A percentile compares a stretch with the other conserved stretches of the same genome.
Evolutionary conservation across 2,797 vertebrate genomes (phyloP).

Genomic region (Sciaenops ocellatus): DNA sequence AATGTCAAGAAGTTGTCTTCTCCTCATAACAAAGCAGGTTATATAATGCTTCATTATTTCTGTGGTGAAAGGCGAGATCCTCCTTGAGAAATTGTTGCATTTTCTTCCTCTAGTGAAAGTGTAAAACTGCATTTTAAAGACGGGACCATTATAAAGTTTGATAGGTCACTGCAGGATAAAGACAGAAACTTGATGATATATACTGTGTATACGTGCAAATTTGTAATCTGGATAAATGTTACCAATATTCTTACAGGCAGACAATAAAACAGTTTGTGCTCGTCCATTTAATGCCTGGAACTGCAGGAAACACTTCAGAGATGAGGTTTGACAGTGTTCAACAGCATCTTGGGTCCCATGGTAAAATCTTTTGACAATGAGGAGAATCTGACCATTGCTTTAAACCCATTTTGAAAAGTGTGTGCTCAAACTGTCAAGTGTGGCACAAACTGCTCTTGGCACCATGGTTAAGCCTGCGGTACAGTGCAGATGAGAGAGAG

Average conservation of each 20-base stretch:
- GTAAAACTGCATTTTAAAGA: background rate
- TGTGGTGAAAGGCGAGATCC: background rate
- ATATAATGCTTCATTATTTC: slow-evolving; percentile 35
- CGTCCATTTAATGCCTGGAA: slow-evolving; percentile 17
- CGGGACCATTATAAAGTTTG: background rate
- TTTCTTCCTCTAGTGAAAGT: background rate
- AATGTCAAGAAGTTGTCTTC: slow-evolving; percentile 19
- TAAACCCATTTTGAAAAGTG: slow-evolving; percentile 64
- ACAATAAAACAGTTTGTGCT: background rate
- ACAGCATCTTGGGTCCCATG: slow-evolving; percentile 38
- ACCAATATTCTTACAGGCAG: background rate
- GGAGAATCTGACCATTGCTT: slow-evolving; percentile 60
- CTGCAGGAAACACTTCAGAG: slow-evolving; percentile 13
- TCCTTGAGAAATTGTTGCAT: background rate
- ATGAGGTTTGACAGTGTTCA: slow-evolving; percentile 51
- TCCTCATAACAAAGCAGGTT: slow-evolving; percentile 31
- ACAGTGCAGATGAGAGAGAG: slow-evolving; percentile 15
- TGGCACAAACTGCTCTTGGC: slow-evolving; percentile 58
- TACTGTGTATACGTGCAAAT: background rate
- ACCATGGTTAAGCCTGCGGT: slow-evolving; percentile 36
- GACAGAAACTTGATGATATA: background rate
- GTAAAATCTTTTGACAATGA: slow-evolving; percentile 60
- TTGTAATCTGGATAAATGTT: slow-evolving; percentile 10
- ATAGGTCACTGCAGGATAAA: background rate
- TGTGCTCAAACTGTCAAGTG: slow-evolving; percentile 70